Percentiles rank a stretch among this genome's conserved stretches.
phyloP scores from a whole-genome alignment of 2,888 invertebrate species.

The Stenichneumon culpator region DNA sequence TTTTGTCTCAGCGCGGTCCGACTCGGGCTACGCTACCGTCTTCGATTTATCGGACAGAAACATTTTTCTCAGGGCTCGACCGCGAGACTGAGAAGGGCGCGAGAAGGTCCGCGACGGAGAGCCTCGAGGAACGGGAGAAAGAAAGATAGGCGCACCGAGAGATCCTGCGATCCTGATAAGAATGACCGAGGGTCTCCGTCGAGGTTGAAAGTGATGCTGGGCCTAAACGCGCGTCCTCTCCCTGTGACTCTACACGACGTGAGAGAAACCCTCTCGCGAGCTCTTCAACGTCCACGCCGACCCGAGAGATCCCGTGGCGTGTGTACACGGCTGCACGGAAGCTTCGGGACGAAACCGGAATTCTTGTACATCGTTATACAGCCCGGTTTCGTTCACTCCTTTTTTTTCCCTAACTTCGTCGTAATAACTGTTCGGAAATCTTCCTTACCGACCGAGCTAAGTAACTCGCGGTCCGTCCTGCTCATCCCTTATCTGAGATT shows the following conservation, averaged over 20 bases:
- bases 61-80: slow-evolving; percentile 76
- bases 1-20: slow-evolving; percentile 66
- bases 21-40: slow-evolving; percentile 74
- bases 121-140: slow-evolving; percentile 2
- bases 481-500: background rate
- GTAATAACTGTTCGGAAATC: background rate
- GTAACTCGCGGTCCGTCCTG: background rate
- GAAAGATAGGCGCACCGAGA: slow-evolving; percentile 61
- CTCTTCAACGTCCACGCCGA: slow-evolving; percentile 54
- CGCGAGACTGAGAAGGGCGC: slow-evolving; percentile 41
- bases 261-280: slow-evolving; percentile 47
- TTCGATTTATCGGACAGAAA: slow-evolving; percentile 76
- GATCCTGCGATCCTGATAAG: slow-evolving; percentile 78
- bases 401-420: background rate
- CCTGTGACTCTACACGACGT: slow-evolving; percentile 55
- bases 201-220: slow-evolving; percentile 75
- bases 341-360: slow-evolving; percentile 53
- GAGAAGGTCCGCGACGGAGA: slow-evolving; percentile 13
- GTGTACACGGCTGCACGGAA: slow-evolving; percentile 56
- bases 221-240: slow-evolving; percentile 71
- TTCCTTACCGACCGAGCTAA: background rate
- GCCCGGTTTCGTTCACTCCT: slow-evolving; percentile 29
- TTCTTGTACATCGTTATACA: slow-evolving; percentile 42
- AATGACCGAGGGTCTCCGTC: slow-evolving; percentile 77
- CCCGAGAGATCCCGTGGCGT: slow-evolving; percentile 50